phyloP scores from a whole-genome alignment of 2,113 vertebrate species.

The Dolichotis patagonum region DNA sequence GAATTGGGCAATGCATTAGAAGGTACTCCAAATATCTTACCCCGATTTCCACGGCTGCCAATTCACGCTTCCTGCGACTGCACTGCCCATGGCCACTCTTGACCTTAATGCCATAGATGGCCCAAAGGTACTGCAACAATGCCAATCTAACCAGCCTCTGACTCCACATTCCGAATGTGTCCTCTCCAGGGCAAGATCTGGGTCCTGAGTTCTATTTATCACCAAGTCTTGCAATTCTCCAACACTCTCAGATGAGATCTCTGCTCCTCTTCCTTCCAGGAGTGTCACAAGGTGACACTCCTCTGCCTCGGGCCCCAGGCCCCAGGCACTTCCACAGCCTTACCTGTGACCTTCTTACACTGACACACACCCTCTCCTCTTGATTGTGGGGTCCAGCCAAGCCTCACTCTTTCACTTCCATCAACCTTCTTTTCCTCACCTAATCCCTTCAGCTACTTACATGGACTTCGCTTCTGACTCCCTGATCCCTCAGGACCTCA shows the following conservation, averaged over 20 bases:
- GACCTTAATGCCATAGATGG: conserved; percentile 90
- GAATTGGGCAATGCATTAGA: no score
- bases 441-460: background rate
- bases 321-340: conserved; percentile 59
- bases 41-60: conserved; percentile 69
- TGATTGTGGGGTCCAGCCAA: background rate
- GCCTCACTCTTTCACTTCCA: conserved; percentile 15
- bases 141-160: conserved; percentile 87
- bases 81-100: conserved; percentile 87
- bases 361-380: background rate
- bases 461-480: background rate
- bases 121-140: conserved; percentile 91
- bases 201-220: background rate
- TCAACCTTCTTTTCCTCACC: conserved; percentile 16
- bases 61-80: conserved; percentile 73
- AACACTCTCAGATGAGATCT: conserved; percentile 24
- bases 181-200: background rate
- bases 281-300: background rate
- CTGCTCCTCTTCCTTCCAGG: background rate
- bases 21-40: conserved; percentile 4
- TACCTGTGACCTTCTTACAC: background rate
- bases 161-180: conserved; percentile 68
- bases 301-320: background rate
- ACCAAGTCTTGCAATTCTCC: conserved; percentile 61
- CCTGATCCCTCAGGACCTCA: background rate